Evolutionary conservation across 2,113 vertebrate species (phyloP).

Genomic region (Hypocryptadius cinnamomeus): DNA sequence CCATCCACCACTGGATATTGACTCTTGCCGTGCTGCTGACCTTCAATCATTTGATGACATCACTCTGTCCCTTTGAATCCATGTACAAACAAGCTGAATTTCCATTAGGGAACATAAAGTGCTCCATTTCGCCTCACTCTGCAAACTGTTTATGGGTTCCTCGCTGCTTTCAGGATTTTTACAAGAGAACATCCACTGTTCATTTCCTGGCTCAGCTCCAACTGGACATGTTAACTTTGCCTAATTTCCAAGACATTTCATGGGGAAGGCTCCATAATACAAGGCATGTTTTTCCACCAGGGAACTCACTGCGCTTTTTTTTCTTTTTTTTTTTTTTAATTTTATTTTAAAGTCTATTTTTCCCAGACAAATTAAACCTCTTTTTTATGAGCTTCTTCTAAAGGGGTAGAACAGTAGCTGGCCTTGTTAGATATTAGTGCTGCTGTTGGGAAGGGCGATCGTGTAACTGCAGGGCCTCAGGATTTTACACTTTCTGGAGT

Average conservation of each 20-base stretch:
- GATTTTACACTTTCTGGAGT: constrained; percentile 49
- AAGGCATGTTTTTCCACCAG: constrained; percentile 68
- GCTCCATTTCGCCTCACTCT: constrained; percentile 72
- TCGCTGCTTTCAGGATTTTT: constrained; percentile 71
- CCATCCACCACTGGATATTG: constrained; percentile 71
- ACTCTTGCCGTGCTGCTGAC: constrained; percentile 65
- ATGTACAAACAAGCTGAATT: constrained; percentile 76
- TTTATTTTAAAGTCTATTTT: constrained; percentile 52
- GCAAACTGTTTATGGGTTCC: constrained; percentile 77
- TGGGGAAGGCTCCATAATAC: constrained; percentile 62
- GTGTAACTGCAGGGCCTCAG: constrained; percentile 39
- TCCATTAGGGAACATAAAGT: constrained; percentile 74
- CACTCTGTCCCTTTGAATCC: constrained; percentile 73
- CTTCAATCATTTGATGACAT: constrained; percentile 71
- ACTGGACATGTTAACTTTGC: constrained; percentile 69
- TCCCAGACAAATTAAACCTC: constrained; percentile 69
- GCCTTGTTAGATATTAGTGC: constrained; percentile 61
- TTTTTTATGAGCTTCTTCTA: constrained; percentile 72
- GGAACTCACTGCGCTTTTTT: constrained; percentile 27
- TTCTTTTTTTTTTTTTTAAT: neutral
- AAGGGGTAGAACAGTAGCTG: constrained; percentile 60
- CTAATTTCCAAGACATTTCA: constrained; percentile 74
- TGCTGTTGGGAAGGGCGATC: constrained; percentile 52
- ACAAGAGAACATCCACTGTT: constrained; percentile 78
- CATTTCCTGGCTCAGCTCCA: constrained; percentile 69